phyloP scores from a whole-genome alignment of 2,888 invertebrate species.

The Phengaris alcon region DNA sequence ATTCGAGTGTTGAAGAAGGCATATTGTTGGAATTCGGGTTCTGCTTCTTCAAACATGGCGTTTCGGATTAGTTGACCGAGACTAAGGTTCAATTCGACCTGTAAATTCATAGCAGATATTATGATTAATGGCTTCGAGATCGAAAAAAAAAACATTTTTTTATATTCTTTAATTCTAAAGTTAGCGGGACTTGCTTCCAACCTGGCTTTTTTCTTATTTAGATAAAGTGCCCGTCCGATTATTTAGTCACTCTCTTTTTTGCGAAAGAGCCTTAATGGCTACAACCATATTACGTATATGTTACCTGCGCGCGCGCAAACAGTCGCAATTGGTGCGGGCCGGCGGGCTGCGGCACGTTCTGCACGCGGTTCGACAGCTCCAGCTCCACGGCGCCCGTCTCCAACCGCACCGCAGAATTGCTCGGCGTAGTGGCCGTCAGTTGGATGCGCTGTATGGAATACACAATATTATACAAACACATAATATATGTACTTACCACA shows the following conservation, averaged over 20 bases:
- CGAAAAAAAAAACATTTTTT: too few relatives aligned
- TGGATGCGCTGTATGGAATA: slow-evolving; percentile 86
- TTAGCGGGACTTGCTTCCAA: too few relatives aligned
- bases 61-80: slow-evolving; percentile 96
- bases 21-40: slow-evolving; percentile 97
- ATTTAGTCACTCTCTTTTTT: too few relatives aligned
- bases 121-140: not conserved
- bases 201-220: too few relatives aligned
- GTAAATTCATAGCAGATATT: not conserved
- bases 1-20: slow-evolving; percentile 98
- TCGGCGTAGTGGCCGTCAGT: slow-evolving; percentile 98
- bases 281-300: too few relatives aligned
- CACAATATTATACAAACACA: too few relatives aligned
- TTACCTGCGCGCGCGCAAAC: slow-evolving; percentile 82
- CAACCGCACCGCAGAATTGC: slow-evolving; percentile 96
- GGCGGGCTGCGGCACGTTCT: slow-evolving; percentile 89
- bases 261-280: too few relatives aligned
- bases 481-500: too few relatives aligned
- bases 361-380: slow-evolving; percentile 95
- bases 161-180: too few relatives aligned
- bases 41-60: slow-evolving; percentile 97
- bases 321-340: slow-evolving; percentile 84
- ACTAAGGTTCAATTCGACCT: slow-evolving; percentile 95
- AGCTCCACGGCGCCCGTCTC: slow-evolving; percentile 97
- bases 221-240: too few relatives aligned